A percentile compares a stretch with the other conserved stretches of the same genome.
Evolutionary conservation across 2,888 invertebrate species (phyloP).

Genomic region (Drosophila mimica): DNA sequence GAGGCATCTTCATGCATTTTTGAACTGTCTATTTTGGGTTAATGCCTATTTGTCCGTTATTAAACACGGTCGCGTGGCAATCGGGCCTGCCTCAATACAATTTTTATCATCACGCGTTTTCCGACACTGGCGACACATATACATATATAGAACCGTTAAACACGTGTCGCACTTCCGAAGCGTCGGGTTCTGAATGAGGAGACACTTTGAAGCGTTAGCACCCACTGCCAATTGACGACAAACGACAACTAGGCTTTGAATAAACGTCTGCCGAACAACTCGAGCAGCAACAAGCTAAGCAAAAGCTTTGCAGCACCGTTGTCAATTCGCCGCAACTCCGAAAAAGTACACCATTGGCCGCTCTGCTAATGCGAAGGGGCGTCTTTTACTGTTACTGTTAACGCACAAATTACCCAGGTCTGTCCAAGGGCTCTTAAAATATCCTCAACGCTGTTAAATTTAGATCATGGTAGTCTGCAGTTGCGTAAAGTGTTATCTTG

Average conservation of each 20-base stretch:
- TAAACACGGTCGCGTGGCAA: slow-evolving; percentile 3
- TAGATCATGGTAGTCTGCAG: neutral
- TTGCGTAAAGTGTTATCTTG: neutral
- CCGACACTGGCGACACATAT: slow-evolving; percentile 11
- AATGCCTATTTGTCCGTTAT: slow-evolving; percentile 9
- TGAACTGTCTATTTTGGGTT: slow-evolving; percentile 55
- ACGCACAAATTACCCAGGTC: neutral
- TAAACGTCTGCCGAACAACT: slow-evolving; percentile 6
- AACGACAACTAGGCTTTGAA: slow-evolving; percentile 19
- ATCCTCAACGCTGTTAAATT: neutral
- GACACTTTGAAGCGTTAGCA: slow-evolving; percentile 36
- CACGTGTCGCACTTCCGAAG: slow-evolving; percentile 60
- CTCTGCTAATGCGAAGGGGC: neutral
- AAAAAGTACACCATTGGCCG: slow-evolving; percentile 11
- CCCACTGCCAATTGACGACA: slow-evolving; percentile 46
- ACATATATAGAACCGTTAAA: slow-evolving; percentile 10
- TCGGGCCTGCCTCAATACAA: slow-evolving; percentile 46
- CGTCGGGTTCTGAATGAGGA: slow-evolving; percentile 55
- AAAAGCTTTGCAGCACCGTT: slow-evolving; percentile 29
- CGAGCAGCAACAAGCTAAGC: slow-evolving; percentile 23
- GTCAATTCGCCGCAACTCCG: slow-evolving; percentile 48
- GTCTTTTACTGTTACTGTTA: slow-evolving; percentile 2
- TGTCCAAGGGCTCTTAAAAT: neutral
- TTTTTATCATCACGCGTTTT: slow-evolving; percentile 34
- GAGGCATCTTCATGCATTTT: slow-evolving; percentile 64